Percentiles rank a stretch among this genome's conserved stretches.
phyloP scores from a whole-genome alignment of 2,113 vertebrate genomes.

The Notechis scutatus region DNA sequence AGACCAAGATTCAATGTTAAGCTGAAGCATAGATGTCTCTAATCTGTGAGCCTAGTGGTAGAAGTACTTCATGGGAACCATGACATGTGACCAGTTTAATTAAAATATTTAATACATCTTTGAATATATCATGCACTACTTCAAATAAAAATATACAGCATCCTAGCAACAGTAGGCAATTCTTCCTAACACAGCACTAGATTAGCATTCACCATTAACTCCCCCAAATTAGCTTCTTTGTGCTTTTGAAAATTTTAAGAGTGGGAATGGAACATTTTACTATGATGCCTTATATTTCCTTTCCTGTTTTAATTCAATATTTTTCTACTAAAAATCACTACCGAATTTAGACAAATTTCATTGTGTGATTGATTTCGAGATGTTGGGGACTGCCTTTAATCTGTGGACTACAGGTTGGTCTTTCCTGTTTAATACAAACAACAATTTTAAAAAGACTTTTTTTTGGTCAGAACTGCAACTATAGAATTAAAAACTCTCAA shows the following conservation, averaged over 20 bases:
- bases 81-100: not conserved
- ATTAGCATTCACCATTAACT: not conserved
- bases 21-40: not conserved
- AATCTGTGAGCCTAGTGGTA: not conserved
- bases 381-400: not conserved
- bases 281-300: not conserved
- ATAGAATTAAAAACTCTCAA: not conserved
- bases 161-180: not conserved
- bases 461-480: not conserved
- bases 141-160: not conserved
- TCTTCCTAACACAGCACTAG: not conserved
- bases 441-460: not conserved
- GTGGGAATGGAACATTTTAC: not conserved
- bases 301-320: not conserved
- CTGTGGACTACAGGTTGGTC: not conserved
- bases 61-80: not conserved
- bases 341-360: not conserved
- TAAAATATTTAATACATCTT: not conserved
- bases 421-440: not conserved
- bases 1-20: not conserved
- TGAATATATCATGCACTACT: not conserved
- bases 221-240: not conserved
- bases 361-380: not conserved
- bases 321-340: not conserved
- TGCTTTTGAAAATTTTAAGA: not conserved